A percentile compares a stretch with the other conserved stretches of the same genome.
Evolutionary conservation across 1,140 invertebrate genomes (phyloP).

Genomic region (Adoxophyes honmai): DNA sequence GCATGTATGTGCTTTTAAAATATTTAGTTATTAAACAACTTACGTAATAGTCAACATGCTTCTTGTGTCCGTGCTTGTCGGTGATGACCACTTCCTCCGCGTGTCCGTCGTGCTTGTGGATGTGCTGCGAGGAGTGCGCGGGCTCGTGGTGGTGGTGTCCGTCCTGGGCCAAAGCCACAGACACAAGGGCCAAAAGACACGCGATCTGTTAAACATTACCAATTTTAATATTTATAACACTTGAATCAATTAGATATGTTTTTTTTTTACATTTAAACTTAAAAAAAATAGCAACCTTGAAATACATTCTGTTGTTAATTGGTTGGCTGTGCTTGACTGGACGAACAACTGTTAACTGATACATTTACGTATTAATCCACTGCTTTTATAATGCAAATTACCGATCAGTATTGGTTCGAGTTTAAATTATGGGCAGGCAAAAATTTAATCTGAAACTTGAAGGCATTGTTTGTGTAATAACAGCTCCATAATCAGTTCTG

Average conservation of each 20-base stretch:
- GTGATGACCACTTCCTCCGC: background rate
- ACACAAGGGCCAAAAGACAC: background rate
- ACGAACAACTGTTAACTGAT: too few species aligned
- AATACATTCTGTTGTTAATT: too few species aligned
- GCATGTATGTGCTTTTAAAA: too few species aligned
- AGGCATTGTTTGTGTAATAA: background rate
- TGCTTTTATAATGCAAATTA: background rate
- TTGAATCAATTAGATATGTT: too few species aligned
- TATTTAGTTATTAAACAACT: too few species aligned
- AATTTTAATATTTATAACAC: too few species aligned
- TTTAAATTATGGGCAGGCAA: background rate
- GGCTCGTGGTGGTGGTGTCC: constrained; percentile 4
- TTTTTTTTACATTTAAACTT: too few species aligned
- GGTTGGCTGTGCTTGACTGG: too few species aligned
- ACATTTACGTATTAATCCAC: too few species aligned
- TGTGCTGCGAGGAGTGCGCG: constrained; percentile 11
- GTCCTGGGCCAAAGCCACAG: background rate
- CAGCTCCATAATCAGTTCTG: background rate
- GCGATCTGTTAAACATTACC: background rate
- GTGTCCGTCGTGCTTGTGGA: constrained; percentile 4
- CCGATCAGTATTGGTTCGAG: background rate
- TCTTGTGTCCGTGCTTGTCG: background rate
- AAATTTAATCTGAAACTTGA: background rate
- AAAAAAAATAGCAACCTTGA: too few species aligned
- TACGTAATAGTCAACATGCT: constrained; percentile 7